phyloP scores from a whole-genome alignment of 2,888 invertebrate genomes.

The Meloe dianella region DNA sequence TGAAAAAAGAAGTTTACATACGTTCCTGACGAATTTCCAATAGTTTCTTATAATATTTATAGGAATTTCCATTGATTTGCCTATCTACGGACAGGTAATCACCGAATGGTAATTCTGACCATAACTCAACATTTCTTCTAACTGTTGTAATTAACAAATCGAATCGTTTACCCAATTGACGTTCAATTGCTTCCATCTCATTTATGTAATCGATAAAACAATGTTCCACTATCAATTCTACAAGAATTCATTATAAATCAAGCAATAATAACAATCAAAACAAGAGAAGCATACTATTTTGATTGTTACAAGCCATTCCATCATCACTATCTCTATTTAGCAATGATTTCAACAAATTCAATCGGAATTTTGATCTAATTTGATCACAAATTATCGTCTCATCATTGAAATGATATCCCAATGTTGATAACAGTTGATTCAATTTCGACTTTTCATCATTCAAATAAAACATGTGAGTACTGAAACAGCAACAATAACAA shows the following conservation, averaged over 20 bases:
- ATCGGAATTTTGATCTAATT: neutral
- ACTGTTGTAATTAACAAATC: neutral
- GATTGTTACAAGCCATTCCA: neutral
- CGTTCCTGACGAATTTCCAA: neutral
- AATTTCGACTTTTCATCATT: too few relatives aligned
- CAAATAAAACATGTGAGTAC: too few relatives aligned
- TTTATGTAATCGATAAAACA: neutral
- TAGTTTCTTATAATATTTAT: conserved; percentile 13
- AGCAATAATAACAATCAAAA: neutral
- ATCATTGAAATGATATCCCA: neutral
- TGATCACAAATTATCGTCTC: neutral
- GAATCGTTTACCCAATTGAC: neutral
- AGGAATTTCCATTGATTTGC: neutral
- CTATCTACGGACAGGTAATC: conserved; percentile 8
- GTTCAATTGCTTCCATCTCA: neutral
- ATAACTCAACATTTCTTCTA: conserved; percentile 1
- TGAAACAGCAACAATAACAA: too few relatives aligned
- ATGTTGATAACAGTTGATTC: neutral
- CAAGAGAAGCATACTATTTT: neutral
- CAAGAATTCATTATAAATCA: neutral
- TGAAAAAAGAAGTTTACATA: too few relatives aligned
- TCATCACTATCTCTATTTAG: neutral
- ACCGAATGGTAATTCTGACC: conserved; percentile 1
- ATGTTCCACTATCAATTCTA: neutral
- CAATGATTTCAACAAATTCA: neutral